Evolutionary conservation across 2,113 vertebrate genomes (phyloP), one percentile per base, ranked within the genome.

Genomic region (Psilopsiagon aymara): DNA sequence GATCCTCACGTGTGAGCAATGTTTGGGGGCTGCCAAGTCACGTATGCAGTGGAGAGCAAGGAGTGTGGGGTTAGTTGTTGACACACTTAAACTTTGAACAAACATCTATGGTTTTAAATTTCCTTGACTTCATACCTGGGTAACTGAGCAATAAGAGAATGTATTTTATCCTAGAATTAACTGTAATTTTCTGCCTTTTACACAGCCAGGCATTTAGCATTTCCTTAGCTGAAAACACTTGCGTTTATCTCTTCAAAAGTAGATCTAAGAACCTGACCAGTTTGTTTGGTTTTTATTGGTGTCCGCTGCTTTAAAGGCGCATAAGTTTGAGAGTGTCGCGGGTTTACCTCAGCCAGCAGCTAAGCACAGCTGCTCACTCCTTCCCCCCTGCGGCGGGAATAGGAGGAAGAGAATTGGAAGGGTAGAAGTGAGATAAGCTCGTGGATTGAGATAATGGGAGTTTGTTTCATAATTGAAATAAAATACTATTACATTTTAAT

Each of bases 171-270:
- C 7, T 29, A 13, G 24, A 59, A 14, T n/a, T 37, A 31, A 17
- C 28, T 44, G 5, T 13, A 52, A 0, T 9, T 80, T 94, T 21
- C 0, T 0, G n/a, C 39, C 2, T 64, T 52, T 27, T 55, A 19
- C 7, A 37, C 39, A 28, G 16, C 9, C 9, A 6, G 7, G 71
- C 1, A 25, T 17, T 71, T 29, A 39, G 3, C 4, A 1, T 63
- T 84, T 71, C 44, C 11, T 70, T 84, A 9, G 2, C 8, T 55
- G 47, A 37, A 41, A 51, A 64, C 8, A 27, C 13, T 37, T 4
- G 2, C 1, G 0, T n/a, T 84, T 46, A 6, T 31, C 0, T 28
- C 9, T 79, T 51, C 6, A 39, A 15, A 55, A 55, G 20, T 14
- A 33, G 12, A 9, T 33, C 4, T 6, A 57, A 62, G 24, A 88